Percentiles rank a stretch among this genome's conserved stretches.
Evolutionary conservation across 2,797 vertebrate genomes (phyloP).

Genomic region (Sebastes steindachneri): DNA sequence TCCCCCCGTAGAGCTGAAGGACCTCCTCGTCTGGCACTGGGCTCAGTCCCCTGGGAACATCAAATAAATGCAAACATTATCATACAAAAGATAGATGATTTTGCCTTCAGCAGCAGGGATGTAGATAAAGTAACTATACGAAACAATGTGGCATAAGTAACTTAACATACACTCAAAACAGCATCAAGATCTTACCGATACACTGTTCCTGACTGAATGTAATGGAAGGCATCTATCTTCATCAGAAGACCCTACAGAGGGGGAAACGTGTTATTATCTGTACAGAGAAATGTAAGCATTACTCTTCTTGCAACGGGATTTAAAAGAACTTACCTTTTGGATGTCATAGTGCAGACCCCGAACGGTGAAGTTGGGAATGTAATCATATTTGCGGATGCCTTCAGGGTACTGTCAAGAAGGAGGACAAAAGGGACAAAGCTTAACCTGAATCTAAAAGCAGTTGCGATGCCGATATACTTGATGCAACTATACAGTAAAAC

Average conservation of each 20-base stretch:
- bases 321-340: constrained; percentile 82
- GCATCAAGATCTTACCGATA: constrained; percentile 79
- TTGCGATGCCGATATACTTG: accelerated
- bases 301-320: neutral
- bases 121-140: neutral
- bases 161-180: neutral
- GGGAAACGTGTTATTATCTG: neutral
- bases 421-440: neutral
- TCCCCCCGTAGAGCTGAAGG: constrained; percentile 84
- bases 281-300: neutral
- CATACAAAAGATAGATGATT: neutral
- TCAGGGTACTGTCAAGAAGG: constrained; percentile 83
- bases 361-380: constrained; percentile 86
- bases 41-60: constrained; percentile 81
- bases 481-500: neutral
- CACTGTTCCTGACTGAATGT: constrained; percentile 88
- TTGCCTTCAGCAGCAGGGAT: neutral
- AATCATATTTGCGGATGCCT: constrained; percentile 85
- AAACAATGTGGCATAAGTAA: neutral
- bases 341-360: constrained; percentile 91
- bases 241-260: constrained; percentile 85
- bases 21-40: constrained; percentile 88
- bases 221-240: constrained; percentile 92
- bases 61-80: neutral
- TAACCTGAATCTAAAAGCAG: neutral